Evolutionary conservation across 2,888 invertebrate species (phyloP), one percentile per base, ranked within the genome.

Genomic region (Epirrita christyi): DNA sequence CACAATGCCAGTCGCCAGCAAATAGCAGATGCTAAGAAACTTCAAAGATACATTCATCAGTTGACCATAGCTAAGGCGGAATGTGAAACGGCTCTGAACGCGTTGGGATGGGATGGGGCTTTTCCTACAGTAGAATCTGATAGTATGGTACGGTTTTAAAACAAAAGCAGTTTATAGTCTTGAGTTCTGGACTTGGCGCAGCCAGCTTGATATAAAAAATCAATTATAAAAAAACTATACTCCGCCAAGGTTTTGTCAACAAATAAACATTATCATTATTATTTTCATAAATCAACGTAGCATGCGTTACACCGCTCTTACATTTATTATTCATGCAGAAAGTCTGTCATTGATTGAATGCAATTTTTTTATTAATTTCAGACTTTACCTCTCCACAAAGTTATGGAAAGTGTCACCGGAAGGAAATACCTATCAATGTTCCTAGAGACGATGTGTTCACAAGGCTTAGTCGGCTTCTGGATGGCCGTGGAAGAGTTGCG

Each of bases 391-490:
- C 86, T 97, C 41, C 93, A 94, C 70, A 94, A 95, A 68, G 94
- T 97, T 66, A 92, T 97, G 74, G 96, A 96, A 64, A 96, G 95
- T 70, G 94, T 96, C 2, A 93, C 94, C n/a, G 96, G 97, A 0
- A 93, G 97, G n/a, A 93, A 95, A 63, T 96, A 95, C 80, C 93
- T 98, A 41, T 94, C 96, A 0, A 94, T 95, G 80, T 98, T 96
- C 80, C 87, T 98, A 59, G 96, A 97, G 80, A 96, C 96, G 28
- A 93, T 97, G 69, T 96, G 96, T 68, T 96, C 96, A 28, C 96
- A 97, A 78, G 96, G 96, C n/a, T 85, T 97, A 53, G 94, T 98
- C 6, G 96, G 97, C 0, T 98, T 96, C 77, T 98, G 97, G 95
- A 94, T 94, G 71, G 96, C 96, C 0, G 97, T 97, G 0, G 97